Base-by-base conservation (phyloP, 2,113 vertebrate genomes). In the Willisornis vidua region DNA sequence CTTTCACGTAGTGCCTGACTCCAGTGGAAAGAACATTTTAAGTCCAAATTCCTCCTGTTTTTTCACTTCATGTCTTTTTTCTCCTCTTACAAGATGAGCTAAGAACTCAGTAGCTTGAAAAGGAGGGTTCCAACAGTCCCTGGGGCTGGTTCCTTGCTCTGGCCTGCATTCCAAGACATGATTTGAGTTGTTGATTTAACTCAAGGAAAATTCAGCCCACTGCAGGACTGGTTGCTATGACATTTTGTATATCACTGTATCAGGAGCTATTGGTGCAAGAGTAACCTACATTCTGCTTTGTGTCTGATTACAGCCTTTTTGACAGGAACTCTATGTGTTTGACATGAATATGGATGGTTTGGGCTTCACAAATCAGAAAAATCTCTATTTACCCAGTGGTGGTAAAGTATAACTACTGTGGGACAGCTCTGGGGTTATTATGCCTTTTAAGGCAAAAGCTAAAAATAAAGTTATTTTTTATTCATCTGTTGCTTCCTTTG, bases 271-370 rank as follows among this genome's bases (percentile, higher is more conserved):
- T 68, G 85, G 70, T 85, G 46, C 55, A 77, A 76, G 41, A 66
- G 49, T 79, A 96, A 85, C 89, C 78, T 94, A 74, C 23, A 43
- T 94, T 89, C 45, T 85, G 41, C 46, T 52, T 68, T 71, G 58
- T 76, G 77, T 70, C 29, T 81, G 52, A 78, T 89, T 92, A 87
- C 94, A 97, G 55, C 33, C 66, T 95, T 95, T 89, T 49, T 91
- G 83, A 92, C 75, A 86, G 81, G 65, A 84, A 19, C 45, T 73
- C 72, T 88, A 5, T 61, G 24, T 68, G 12, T 87, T 85, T 95
- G 57, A 61, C 94, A 86, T 95, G 63, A 93, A 95, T 91, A 95
- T 84, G 81, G 48, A 95, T 92, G 84, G 51, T 24, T 74, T 81
- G n/a, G 61, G 15, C 77, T 95, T 84, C 10, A 15, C 2, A 1